Evolutionary conservation across 2,888 invertebrate species (phyloP), one percentile per base, ranked within the genome.

Genomic region (Caenorhabditis becei): DNA sequence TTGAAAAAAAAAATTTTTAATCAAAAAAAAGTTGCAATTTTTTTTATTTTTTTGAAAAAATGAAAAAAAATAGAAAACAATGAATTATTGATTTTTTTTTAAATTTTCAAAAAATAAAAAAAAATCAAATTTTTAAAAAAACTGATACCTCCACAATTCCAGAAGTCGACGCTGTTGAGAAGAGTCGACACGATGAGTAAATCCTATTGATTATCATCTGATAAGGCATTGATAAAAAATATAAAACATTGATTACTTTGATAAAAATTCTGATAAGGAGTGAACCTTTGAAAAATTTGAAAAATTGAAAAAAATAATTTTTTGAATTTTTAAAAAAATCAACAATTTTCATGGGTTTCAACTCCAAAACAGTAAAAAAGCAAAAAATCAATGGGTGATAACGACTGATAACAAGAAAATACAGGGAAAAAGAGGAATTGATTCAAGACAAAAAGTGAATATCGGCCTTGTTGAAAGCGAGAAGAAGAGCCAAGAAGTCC

Each of bases 381-480:
- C n/a, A n/a, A n/a, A n/a, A 24, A 28, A n/a, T 18, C 24, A 58
- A 44, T 1, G 37, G 3, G 23, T 41, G 24, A 65, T 32, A 53
- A 54, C 20, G 11, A 62, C 1, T 32, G 41, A 23, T 49, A 66
- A 75, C 54, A 59, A 66, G 7, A 37, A 35, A 59, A 59, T 58
- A 56, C 16, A n/a, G 28, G 14, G 0, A 20, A 41, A 63, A 53
- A 62, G 26, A 7, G 2, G 35, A 11, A n/a, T 18, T 41, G 44
- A 56, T 53, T 66, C 16, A 85, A 4, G 83, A 82, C 41, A 83
- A 69, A 77, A 98, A 98, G 93, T 98, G 97, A 91, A 98, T 95
- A 89, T 96, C 97, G 92, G 95, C 95, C 67, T 94, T 93, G 92
- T 98, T 98, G 91, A 97, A 97, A 44, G 94, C 94, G 92, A 95